These are phyloP conservation scores for Hypocryptadius cinnamomeus DNA, from an alignment of 2,113 vertebrate genomes.

Conservation along the genomic window DNA sequence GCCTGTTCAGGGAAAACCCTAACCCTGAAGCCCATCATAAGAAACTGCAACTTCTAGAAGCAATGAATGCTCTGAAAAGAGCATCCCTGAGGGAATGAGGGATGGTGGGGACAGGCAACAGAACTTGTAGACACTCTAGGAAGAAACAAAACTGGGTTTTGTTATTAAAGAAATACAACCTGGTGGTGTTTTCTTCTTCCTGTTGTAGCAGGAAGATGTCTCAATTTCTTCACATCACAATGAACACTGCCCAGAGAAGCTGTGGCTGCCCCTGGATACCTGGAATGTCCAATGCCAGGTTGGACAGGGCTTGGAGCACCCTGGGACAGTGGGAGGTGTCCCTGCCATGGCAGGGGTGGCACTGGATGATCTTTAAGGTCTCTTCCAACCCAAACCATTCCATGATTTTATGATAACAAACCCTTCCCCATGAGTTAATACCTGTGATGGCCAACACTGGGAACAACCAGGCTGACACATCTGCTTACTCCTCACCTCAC, in stretches of 20 bases:
- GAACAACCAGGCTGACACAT: not conserved
- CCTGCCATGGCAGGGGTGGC: not conserved
- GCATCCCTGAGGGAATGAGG: not conserved
- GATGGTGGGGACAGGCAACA: not conserved
- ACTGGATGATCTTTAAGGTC: not conserved
- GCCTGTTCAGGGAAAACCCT: not conserved
- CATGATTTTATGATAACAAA: not conserved
- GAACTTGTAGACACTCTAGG: not conserved
- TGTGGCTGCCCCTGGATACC: not conserved
- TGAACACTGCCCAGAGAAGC: not conserved
- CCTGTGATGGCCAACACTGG: not conserved
- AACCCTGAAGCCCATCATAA: not conserved
- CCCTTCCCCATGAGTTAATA: not conserved
- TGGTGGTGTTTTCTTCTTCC: not conserved
- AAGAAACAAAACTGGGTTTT: not conserved
- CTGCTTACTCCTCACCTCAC: not conserved
- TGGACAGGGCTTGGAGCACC: rapidly evolving
- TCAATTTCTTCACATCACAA: not conserved
- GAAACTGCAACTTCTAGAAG: not conserved
- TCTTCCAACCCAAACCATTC: not conserved
- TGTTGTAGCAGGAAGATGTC: not conserved
- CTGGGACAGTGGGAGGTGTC: not conserved
- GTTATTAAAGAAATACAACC: not conserved
- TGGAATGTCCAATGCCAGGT: not conserved
- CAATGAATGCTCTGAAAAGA: not conserved